Evolutionary conservation across 2,113 vertebrate genomes (phyloP).

Genomic region (Corythornis cristatus): DNA sequence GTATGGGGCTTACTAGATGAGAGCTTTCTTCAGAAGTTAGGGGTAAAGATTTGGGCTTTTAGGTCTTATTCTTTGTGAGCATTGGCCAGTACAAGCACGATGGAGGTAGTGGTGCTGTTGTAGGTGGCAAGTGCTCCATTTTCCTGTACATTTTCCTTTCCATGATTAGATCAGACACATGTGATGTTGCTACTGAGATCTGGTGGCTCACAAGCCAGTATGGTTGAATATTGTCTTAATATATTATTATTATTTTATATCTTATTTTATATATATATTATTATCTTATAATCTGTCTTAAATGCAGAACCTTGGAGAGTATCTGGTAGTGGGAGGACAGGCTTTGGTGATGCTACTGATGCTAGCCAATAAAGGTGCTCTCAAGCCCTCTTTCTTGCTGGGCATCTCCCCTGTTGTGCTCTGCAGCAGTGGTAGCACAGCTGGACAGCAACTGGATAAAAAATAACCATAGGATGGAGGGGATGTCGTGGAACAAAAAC

Average conservation of each 20-base stretch:
- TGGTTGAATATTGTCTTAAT: background rate
- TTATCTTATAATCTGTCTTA: background rate
- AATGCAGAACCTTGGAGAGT: background rate
- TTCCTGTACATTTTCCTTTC: background rate
- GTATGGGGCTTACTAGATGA: background rate
- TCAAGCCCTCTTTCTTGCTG: background rate
- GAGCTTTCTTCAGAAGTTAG: background rate
- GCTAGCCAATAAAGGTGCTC: background rate
- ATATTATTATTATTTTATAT: no score
- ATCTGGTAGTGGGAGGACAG: background rate
- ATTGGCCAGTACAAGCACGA: background rate
- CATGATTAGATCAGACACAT: rapidly evolving
- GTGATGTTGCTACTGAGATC: background rate
- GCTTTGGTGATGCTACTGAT: background rate
- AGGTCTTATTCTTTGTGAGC: background rate
- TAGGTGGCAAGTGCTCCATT: background rate
- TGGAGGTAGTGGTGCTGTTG: background rate
- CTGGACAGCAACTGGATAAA: background rate
- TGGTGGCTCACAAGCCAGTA: background rate
- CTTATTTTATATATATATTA: no score
- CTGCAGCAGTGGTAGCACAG: rapidly evolving
- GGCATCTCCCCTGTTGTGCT: background rate
- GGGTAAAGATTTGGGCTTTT: background rate
- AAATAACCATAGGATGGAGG: background rate
- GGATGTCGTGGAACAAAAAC: background rate